Percentiles rank a stretch among this genome's conserved stretches.
phyloP scores from a whole-genome alignment of 2,888 invertebrate species.

The Unio delphinus region DNA sequence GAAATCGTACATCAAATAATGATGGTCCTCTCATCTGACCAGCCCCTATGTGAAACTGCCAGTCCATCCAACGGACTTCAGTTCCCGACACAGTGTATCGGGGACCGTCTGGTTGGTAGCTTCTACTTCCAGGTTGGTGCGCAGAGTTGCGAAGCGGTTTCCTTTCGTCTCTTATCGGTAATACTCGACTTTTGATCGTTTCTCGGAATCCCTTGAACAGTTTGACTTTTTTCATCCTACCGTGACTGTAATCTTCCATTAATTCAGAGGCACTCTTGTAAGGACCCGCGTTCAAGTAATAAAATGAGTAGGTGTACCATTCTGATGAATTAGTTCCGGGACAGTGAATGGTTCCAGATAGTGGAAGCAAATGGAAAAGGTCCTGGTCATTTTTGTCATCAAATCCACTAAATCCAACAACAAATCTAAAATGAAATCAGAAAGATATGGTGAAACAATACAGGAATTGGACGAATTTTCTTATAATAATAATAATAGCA shows the following conservation, averaged over 20 bases:
- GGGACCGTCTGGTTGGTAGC: constrained; percentile 37
- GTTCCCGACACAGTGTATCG: constrained; percentile 41
- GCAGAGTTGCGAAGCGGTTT: constrained; percentile 17
- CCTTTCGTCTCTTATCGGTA: constrained; percentile 13
- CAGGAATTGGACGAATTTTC: too few species aligned
- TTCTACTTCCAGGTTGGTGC: constrained; percentile 28
- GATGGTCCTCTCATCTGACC: constrained; percentile 32
- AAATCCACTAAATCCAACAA: too few species aligned
- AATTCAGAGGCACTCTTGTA: constrained; percentile 19
- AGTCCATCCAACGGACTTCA: constrained; percentile 43
- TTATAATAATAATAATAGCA: too few species aligned
- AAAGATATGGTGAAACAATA: too few species aligned
- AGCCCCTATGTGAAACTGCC: constrained; percentile 40
- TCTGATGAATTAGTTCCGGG: constrained; percentile 19
- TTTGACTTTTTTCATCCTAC: constrained; percentile 19
- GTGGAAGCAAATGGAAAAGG: constrained; percentile 23
- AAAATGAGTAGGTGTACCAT: constrained; percentile 28
- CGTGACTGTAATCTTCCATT: constrained; percentile 14
- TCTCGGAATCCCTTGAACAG: constrained; percentile 23
- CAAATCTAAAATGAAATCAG: too few species aligned
- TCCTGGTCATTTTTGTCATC: constrained; percentile 1
- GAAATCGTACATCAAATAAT: constrained; percentile 36
- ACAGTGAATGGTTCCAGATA: constrained; percentile 25
- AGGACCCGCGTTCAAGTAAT: constrained; percentile 39
- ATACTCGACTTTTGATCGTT: constrained; percentile 12